Percentiles rank a stretch among this genome's conserved stretches.
Conservation (phyloP, 2,113 vertebrate species). For the Prietella phreatophila region DNA sequence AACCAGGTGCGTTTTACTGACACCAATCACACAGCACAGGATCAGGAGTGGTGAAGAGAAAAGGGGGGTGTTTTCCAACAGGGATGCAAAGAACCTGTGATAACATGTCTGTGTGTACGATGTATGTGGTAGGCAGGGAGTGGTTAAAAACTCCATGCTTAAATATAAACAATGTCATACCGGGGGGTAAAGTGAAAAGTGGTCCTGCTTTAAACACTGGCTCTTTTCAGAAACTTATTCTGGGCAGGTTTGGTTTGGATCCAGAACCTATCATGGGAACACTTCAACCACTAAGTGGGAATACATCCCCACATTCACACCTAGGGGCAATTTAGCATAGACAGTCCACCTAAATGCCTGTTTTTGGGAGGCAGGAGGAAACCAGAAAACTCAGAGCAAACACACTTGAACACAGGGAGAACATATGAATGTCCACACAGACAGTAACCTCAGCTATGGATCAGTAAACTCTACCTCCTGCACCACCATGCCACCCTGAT, state of each 20-base stretch:
- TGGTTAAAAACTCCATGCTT: neutral
- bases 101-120: conserved; percentile 17
- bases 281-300: too few relatives aligned
- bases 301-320: neutral
- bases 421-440: neutral
- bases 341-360: neutral
- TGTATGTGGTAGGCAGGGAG: neutral
- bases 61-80: conserved; percentile 33
- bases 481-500: neutral
- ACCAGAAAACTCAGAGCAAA: neutral
- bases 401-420: neutral
- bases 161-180: neutral
- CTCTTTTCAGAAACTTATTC: too few relatives aligned
- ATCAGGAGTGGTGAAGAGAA: conserved; percentile 39
- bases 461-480: neutral
- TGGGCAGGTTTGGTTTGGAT: too few relatives aligned
- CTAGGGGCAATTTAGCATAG: neutral
- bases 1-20: conserved; percentile 75
- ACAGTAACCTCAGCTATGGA: neutral
- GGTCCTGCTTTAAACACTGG: too few relatives aligned
- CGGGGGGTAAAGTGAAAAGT: neutral
- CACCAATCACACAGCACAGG: conserved; percentile 67
- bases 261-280: too few relatives aligned
- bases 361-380: neutral
- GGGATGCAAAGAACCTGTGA: conserved; percentile 39